Evolutionary conservation across 2,888 invertebrate genomes (phyloP), one percentile per base, ranked within the genome.

Genomic region (Pseudococcus viburni): DNA sequence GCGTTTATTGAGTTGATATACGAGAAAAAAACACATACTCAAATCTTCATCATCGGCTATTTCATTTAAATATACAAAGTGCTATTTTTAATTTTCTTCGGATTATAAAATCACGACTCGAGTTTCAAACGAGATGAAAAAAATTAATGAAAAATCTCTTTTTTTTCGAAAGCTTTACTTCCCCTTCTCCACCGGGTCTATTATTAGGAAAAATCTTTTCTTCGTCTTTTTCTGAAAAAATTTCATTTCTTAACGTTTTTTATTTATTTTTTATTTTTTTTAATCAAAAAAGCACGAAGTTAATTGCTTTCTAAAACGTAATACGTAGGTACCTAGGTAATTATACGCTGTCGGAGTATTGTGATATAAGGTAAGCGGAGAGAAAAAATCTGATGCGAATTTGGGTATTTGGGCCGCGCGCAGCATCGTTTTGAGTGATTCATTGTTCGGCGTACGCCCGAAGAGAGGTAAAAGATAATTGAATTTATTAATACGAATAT

Each of bases 401-500:
- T 19, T 19, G 9, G 19, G 17, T 19, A 80, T 11, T 19, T n/a
- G n/a, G 17, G 26, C 26, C 26, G 26, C 26, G 26, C 26, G 26
- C 26, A 33, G 26, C 26, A 33, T 33, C 11, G 42, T 42, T 80
- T 19, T 42, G 80, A 80, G 80, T 42, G 80, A 39, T 80, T 39
- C 42, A 80, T 80, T 80, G 80, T 80, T 42, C 33, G 8, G 22
- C n/a, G 12, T 77, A 80, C 73, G 73, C 59, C 26, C 26, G 26
- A 59, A 59, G n/a, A 59, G 59, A 73, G 26, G 68, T 26, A 42
- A 11, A 80, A 42, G 42, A 80, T 80, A 80, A 80, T 80, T 80
- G 80, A 80, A 80, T 80, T 80, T 80, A 80, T 80, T 42, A 80
- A 80, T 80, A 42, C 42, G 80, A 42, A 80, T 80, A 42, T 80